A percentile compares a stretch with the other conserved stretches of the same genome.
Evolutionary conservation across 2,888 invertebrate genomes (phyloP).

Genomic region (Hypercompe scribonia): DNA sequence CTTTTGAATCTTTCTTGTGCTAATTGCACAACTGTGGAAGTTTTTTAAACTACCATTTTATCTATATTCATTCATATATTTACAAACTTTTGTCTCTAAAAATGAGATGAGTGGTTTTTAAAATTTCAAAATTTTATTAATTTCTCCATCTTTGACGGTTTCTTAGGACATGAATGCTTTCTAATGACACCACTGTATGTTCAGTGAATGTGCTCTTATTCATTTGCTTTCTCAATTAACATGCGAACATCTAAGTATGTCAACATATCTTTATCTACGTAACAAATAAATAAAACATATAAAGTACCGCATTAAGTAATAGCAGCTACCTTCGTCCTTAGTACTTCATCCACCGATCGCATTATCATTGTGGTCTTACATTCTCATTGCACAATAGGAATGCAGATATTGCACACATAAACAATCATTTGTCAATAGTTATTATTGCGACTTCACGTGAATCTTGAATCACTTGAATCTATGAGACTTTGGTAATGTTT

Average conservation of each 20-base stretch:
- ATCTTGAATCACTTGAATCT: neutral
- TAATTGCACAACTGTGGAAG: too few species aligned
- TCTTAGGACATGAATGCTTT: neutral
- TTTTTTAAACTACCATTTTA: too few species aligned
- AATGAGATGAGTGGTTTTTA: too few species aligned
- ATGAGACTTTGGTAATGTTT: neutral
- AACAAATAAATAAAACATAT: conserved; percentile 58
- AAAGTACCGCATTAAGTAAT: conserved; percentile 50
- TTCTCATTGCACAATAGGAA: conserved; percentile 14
- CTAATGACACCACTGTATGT: neutral
- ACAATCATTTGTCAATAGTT: conserved; percentile 2
- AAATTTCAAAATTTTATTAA: too few species aligned
- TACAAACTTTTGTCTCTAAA: too few species aligned
- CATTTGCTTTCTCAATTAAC: conserved; percentile 30
- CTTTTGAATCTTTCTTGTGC: too few species aligned
- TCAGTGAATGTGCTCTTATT: conserved; percentile 11
- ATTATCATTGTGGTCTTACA: conserved; percentile 18
- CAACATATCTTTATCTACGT: conserved; percentile 40
- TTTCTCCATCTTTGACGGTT: neutral
- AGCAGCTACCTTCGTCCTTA: conserved; percentile 9
- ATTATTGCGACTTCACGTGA: neutral
- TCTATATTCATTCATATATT: too few species aligned
- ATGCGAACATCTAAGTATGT: conserved; percentile 39
- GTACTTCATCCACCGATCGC: conserved; percentile 18
- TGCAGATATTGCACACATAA: conserved; percentile 13